These are phyloP conservation scores for Macrotus californicus DNA, from an alignment of 2,113 vertebrate species.

Conservation along the genomic window DNA sequence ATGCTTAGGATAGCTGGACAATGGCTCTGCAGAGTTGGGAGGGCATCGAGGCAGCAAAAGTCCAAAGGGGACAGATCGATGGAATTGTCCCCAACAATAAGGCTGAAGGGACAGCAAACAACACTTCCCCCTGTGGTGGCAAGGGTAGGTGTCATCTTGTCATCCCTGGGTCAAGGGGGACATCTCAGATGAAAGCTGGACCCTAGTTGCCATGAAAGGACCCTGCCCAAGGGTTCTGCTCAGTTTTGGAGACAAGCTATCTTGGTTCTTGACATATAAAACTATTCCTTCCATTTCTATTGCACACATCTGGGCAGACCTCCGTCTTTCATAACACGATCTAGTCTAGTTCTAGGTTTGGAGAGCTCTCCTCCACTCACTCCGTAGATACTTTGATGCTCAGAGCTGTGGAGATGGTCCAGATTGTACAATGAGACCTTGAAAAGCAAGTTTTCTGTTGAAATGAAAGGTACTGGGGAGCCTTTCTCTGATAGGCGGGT, in stretches of 20 bases:
- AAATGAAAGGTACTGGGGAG: not conserved
- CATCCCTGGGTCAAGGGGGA: not conserved
- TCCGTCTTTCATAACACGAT: not conserved
- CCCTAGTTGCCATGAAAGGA: not conserved
- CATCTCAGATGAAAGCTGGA: not conserved
- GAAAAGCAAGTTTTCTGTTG: not conserved
- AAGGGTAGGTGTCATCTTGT: not conserved
- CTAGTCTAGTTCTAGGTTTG: not conserved
- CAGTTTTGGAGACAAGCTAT: not conserved
- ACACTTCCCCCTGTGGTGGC: not conserved
- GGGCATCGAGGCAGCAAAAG: not conserved
- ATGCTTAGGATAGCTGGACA: not conserved
- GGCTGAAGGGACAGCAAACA: not conserved
- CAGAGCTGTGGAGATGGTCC: not conserved
- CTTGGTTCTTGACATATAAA: not conserved
- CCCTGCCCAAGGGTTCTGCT: too few relatives aligned
- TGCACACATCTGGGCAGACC: fast-evolving
- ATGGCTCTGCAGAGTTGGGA: not conserved
- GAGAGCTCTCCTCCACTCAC: not conserved
- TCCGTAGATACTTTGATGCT: not conserved
- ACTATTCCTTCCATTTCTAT: not conserved
- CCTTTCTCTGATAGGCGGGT: not conserved
- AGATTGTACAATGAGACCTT: not conserved
- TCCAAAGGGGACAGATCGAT: not conserved
- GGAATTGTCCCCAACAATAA: not conserved